A percentile compares a stretch with the other conserved stretches of the same genome.
Evolutionary conservation across 53 echinoderm and acorn worm genomes (phyloP).

Genomic region (Apostichopus leukothele): DNA sequence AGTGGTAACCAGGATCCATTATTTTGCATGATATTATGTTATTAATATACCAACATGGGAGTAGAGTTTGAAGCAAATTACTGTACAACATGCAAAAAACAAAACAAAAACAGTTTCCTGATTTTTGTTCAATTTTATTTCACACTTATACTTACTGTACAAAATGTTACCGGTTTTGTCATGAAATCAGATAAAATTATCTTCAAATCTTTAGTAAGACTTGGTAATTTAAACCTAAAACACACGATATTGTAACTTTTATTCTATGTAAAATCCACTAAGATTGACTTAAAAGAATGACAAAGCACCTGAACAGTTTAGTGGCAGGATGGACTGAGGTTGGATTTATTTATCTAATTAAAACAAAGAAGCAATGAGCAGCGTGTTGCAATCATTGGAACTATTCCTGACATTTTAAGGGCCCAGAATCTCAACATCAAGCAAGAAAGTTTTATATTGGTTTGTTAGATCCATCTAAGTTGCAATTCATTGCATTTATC

Average conservation of each 20-base stretch:
- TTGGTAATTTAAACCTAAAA: background rate
- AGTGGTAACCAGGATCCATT: too few species aligned
- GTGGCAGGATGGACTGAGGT: background rate
- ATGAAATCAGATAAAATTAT: background rate
- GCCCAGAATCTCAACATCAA: background rate
- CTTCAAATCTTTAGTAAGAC: background rate
- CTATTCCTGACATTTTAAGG: background rate
- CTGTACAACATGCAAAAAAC: too few species aligned
- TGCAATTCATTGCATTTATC: background rate
- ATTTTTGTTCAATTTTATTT: background rate
- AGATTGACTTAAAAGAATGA: background rate
- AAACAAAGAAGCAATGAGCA: background rate
- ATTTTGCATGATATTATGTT: too few species aligned
- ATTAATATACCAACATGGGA: too few species aligned
- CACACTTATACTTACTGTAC: background rate
- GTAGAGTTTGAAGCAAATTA: too few species aligned
- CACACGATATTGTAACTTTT: background rate
- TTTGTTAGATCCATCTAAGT: background rate
- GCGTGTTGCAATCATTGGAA: background rate
- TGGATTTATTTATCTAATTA: too few species aligned
- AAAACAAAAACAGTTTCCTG: too few species aligned
- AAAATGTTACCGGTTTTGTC: background rate
- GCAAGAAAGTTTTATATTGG: background rate
- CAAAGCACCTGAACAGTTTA: background rate
- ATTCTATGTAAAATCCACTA: background rate